These are phyloP conservation scores for Pluvianellus socialis DNA, from an alignment of 2,113 vertebrate species.

Conservation along the genomic window DNA sequence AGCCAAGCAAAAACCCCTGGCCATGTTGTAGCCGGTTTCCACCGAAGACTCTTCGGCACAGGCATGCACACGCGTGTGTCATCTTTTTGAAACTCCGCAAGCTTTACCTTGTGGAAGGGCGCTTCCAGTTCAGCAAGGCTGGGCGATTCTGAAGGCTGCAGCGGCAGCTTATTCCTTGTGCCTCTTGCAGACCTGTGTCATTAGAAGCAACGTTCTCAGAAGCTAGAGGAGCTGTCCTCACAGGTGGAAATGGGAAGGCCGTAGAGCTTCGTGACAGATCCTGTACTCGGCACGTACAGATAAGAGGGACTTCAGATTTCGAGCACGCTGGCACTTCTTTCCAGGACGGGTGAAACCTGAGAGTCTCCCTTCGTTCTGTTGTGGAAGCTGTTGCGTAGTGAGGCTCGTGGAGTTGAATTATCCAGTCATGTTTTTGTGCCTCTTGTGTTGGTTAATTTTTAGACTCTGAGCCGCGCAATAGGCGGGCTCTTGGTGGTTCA, in stretches of 20 bases:
- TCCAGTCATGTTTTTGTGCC: neutral
- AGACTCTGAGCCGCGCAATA: neutral
- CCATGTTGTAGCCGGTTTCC: neutral
- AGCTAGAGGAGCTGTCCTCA: neutral
- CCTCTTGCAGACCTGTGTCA: neutral
- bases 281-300: neutral
- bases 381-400: accelerated
- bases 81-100: neutral
- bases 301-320: neutral
- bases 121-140: neutral
- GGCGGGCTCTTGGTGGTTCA: neutral
- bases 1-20: neutral
- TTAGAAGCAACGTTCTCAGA: neutral
- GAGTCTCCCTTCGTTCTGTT: neutral
- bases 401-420: neutral
- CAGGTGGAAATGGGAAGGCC: neutral
- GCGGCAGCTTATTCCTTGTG: neutral
- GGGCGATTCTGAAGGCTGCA: accelerated
- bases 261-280: neutral
- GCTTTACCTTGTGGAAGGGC: neutral
- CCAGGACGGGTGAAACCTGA: neutral
- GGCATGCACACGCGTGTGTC: neutral
- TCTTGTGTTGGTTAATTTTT: neutral
- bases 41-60: neutral
- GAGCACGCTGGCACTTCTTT: neutral